Percentiles rank a stretch among this genome's conserved stretches.
These are phyloP conservation scores for Schizopygopsis malacanthus DNA, from an alignment of 2,797 vertebrate genomes.

Conservation along the genomic window DNA sequence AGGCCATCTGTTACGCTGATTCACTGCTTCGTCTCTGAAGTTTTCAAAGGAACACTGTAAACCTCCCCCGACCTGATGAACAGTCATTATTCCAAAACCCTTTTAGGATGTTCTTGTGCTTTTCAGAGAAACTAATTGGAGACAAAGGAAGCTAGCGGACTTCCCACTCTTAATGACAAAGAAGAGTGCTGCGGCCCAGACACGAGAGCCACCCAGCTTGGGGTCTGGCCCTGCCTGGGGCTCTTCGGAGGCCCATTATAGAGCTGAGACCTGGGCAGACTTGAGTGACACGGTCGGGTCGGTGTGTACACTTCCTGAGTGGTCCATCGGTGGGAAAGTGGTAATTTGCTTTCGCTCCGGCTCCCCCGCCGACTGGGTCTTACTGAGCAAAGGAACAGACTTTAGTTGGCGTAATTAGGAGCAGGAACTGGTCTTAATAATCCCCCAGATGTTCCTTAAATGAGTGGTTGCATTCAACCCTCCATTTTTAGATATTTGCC, in stretches of 20 bases:
- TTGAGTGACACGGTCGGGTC: constrained; percentile 40
- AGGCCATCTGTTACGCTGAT: constrained; percentile 74
- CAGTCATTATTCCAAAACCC: constrained; percentile 81
- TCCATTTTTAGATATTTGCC: constrained; percentile 25
- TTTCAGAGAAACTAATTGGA: constrained; percentile 82
- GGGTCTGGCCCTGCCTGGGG: constrained; percentile 62
- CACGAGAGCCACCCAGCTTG: constrained; percentile 69
- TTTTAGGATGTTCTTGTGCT: constrained; percentile 75
- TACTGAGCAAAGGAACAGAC: constrained; percentile 42
- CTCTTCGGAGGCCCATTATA: constrained; percentile 53
- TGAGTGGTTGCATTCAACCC: constrained; percentile 12
- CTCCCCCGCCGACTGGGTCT: constrained; percentile 49
- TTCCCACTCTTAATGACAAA: constrained; percentile 81
- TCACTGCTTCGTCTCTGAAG: constrained; percentile 70
- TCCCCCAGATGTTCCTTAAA: constrained; percentile 61
- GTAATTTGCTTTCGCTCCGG: constrained; percentile 63
- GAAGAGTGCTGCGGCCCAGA: constrained; percentile 69
- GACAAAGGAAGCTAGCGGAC: constrained; percentile 75
- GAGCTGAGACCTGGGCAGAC: constrained; percentile 28
- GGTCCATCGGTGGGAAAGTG: constrained; percentile 58
- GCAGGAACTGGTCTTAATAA: constrained; percentile 61
- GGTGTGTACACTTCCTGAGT: constrained; percentile 45
- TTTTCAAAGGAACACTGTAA: constrained; percentile 76
- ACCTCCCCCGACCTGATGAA: constrained; percentile 72
- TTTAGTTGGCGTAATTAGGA: constrained; percentile 56